Evolutionary conservation across 2,113 vertebrate species (phyloP), one percentile per base, ranked within the genome.

Genomic region (Macquaria ambigua): DNA sequence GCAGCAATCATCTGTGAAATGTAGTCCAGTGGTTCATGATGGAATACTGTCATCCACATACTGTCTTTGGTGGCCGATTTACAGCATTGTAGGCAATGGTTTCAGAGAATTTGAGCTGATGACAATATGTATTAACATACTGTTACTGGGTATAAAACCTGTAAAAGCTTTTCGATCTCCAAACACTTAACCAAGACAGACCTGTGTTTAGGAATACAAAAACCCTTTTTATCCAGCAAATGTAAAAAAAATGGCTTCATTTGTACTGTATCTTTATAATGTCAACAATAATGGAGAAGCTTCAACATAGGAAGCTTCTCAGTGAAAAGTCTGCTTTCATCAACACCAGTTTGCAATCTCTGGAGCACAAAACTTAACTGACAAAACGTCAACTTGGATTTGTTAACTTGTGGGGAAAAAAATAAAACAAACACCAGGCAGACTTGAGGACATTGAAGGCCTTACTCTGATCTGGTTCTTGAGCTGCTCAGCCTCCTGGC

Each of bases 401-500:
- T 58, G 11, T 9, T 34, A 71, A 52, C 6, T 3, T 66, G 39
- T 0, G 0, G 0, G 66, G 0, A 67, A 41, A 41, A 41, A 70
- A 23, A 63, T 2, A 5, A 8, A 28, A 66, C 37, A 12, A 39
- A 23, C 59, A 39, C 52, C 34, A 55, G 28, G 20, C 21, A 39
- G 70, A 77, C 43, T 41, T 3, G 20, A 75, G 72, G 70, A 83
- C 39, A 11, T 10, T 74, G 37, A 77, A 8, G 66, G 77, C 97
- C 98, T 14, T 92, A 99, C 98, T 97, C 98, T 94, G 95, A 99
- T 99, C 95, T 99, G 98, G 96, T 98, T 99, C 96, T 99, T 99
- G 91, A 99, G 98, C 91, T 99, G 98, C 90, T 99, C 98, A 83
- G 98, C 98, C 97, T 99, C 98, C 96, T 99, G 98, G 96, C 98